These are phyloP conservation scores for Heterotilapia buettikoferi DNA, from an alignment of 2,113 vertebrate species.

Conservation along the genomic window DNA sequence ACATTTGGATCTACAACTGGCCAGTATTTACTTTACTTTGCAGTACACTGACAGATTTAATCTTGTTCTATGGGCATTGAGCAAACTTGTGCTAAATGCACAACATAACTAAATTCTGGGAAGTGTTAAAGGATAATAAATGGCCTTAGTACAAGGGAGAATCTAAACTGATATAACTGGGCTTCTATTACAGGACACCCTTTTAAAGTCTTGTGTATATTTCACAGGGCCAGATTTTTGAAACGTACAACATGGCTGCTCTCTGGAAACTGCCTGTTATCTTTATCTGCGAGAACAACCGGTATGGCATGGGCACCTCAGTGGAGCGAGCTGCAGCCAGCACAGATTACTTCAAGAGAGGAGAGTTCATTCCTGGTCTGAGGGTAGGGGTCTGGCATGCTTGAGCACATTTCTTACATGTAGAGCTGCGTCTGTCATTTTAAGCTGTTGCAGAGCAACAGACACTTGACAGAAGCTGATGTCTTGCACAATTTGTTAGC, in stretches of 20 bases:
- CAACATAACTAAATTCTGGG: background rate
- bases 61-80: background rate
- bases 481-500: background rate
- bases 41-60: background rate
- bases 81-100: background rate
- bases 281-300: slow-evolving; percentile 95
- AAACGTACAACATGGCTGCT: slow-evolving; percentile 91
- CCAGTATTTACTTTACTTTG: background rate
- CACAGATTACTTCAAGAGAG: slow-evolving; percentile 90
- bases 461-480: background rate
- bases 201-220: background rate
- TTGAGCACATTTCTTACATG: background rate
- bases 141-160: background rate
- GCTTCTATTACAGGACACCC: background rate
- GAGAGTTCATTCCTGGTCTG: slow-evolving; percentile 86
- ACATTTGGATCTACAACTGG: background rate
- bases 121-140: background rate
- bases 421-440: background rate
- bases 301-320: slow-evolving; percentile 89
- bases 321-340: slow-evolving; percentile 85
- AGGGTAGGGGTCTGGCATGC: slow-evolving; percentile 51
- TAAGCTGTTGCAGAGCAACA: background rate
- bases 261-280: slow-evolving; percentile 91
- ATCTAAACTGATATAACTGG: background rate
- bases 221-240: slow-evolving; percentile 88